Evolutionary conservation across 2,113 vertebrate species (phyloP), one percentile per base, ranked within the genome.

Genomic region (Centropus unirufus): DNA sequence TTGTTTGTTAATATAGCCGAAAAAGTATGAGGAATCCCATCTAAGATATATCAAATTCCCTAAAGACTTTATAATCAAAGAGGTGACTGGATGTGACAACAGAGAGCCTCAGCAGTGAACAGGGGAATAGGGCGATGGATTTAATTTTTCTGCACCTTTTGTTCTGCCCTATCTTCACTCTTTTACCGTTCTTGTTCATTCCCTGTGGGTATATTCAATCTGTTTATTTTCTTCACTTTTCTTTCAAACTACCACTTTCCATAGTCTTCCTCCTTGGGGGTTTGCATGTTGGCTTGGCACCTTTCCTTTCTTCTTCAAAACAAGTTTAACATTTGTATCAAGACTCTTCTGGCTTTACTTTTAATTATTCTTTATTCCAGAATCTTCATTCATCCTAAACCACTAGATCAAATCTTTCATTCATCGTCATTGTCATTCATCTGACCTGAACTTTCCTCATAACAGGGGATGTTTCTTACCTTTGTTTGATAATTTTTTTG

Each of bases 401-500:
- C 12, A 23, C 39, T 77, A 85, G 42, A 63, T 83, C 9, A 83
- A 74, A 74, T 90, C 23, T 92, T 95, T 69, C 6, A 6, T 87
- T 94, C 67, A 40, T 95, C 51, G 47, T 73, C 23, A 55, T 55
- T 91, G 64, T 74, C 55, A 36, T 94, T 92, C 79, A 77, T 79
- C 90, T 93, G 82, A 86, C 82, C 75, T 83, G 85, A 94, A 94
- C 79, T 93, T 95, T 94, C 12, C n/a, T 77, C 39, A 22, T 72
- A 77, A 70, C 16, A 59, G n/a, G 1, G 2, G 59, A 75, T 66
- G 87, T 74, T 66, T 6, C 75, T 88, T 85, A 93, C 90, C 63
- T 95, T 97, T 92, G 12, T 68, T 83, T 91, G 67, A 95, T 85
- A 69, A 78, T 90, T 91, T 62, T 92, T 89, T 91, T 87, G 46